Evolutionary conservation across 2,888 invertebrate genomes (phyloP).

Genomic region (Elysia crispata): DNA sequence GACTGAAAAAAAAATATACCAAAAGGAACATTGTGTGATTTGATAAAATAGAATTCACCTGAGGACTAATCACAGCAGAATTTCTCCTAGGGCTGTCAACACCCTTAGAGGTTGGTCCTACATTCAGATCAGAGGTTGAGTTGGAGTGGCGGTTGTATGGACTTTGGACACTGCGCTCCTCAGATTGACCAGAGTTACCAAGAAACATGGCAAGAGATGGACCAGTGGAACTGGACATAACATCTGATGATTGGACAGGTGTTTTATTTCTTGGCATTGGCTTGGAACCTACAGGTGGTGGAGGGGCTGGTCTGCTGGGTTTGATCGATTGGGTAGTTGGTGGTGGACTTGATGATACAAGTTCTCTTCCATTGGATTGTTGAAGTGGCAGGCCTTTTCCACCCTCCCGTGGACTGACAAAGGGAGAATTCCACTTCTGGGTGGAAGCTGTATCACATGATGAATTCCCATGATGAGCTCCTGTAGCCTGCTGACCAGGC

Average conservation of each 20-base stretch:
- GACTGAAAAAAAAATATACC: too few relatives aligned
- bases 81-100: too few relatives aligned
- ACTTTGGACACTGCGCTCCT: neutral
- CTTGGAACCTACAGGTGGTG: constrained; percentile 7
- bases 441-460: neutral
- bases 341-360: neutral
- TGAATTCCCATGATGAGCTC: too few relatives aligned
- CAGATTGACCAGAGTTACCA: constrained; percentile 25
- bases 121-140: constrained; percentile 36
- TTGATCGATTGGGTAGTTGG: neutral
- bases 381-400: neutral
- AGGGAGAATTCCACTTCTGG: neutral
- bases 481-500: too few relatives aligned
- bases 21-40: too few relatives aligned
- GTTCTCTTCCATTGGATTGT: neutral
- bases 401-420: neutral
- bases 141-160: constrained; percentile 41
- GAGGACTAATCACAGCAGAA: too few relatives aligned
- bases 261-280: neutral
- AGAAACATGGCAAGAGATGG: constrained; percentile 41
- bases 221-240: constrained; percentile 26
- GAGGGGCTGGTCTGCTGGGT: constrained; percentile 17
- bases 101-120: neutral
- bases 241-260: too few relatives aligned
- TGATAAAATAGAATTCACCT: too few relatives aligned